Evolutionary conservation across 2,113 vertebrate species (phyloP), one percentile per base, ranked within the genome.

Genomic region (Nothoprocta perdicaria): DNA sequence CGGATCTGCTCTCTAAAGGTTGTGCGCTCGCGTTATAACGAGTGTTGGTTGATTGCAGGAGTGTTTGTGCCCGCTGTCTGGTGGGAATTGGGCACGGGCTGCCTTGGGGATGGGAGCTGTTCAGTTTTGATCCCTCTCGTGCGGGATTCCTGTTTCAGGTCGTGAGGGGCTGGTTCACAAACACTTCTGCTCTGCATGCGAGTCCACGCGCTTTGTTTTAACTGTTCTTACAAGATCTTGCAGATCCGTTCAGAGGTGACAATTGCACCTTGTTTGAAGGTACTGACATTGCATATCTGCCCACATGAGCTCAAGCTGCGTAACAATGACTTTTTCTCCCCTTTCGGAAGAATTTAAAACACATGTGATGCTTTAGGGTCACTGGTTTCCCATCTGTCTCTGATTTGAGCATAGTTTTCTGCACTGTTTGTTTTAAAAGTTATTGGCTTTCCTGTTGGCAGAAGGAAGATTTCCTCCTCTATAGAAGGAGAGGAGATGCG

Each of bases 181-280:
- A 0, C 13, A 1, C 13, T 57, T 27, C 18, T 61, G 40, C 16
- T 62, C 6, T 18, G 8, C 4, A 0, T 23, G 35, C 52, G 40
- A 1, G 35, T 53, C 24, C 55, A 0, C 2, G 29, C 7, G 4
- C 53, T 75, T 60, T 6, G 29, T 57, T 82, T 84, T 27, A 43
- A 1, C n/a, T 58, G 33, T 50, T 60, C 58, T 61, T 29, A 8
- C 5, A 60, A 63, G 48, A 3, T 38, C 12, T 23, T 45, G 13
- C 2, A 31, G 80, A 1, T 45, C n/a, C 57, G 33, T 50, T 41
- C 3, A 53, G 27, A 72, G 33, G 29, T 52, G 68, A 24, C 33
- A 72, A 29, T 72, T 29, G 52, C 27, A 48, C 33, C 48, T 19
- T 33, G 15, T 38, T 48, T 57, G 35, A 46, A 68, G 46, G 43